These are phyloP conservation scores for Dolichopus griseipennis DNA, from an alignment of 2,888 invertebrate species.

Conservation along the genomic window DNA sequence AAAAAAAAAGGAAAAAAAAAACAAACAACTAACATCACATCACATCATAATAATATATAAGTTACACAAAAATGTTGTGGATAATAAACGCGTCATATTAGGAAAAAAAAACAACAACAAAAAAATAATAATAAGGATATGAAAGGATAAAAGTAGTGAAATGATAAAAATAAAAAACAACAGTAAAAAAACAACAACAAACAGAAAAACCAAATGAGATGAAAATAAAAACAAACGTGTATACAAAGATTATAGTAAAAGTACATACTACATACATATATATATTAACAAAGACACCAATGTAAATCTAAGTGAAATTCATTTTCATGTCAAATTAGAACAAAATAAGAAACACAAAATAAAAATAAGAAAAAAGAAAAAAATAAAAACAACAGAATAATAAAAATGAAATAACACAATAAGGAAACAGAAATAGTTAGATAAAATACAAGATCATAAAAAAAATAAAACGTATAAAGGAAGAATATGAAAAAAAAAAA, in stretches of 20 bases:
- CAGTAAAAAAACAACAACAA: neutral
- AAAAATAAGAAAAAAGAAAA: neutral
- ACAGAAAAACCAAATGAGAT: no score
- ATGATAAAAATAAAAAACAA: constrained; percentile 2
- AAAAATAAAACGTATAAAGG: no score
- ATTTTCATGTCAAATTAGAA: constrained; percentile 4
- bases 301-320: neutral
- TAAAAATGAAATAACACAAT: no score
- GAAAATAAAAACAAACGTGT: no score
- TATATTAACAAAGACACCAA: neutral
- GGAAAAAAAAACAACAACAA: neutral
- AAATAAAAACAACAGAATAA: no score
- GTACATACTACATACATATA: neutral
- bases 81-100: constrained; percentile 6
- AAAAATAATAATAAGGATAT: neutral
- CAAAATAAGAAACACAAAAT: neutral
- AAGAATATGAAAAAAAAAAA: no score
- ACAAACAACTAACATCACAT: neutral
- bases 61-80: neutral
- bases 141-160: neutral
- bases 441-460: no score
- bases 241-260: no score
- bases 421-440: no score
- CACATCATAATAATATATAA: no score
- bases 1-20: neutral